phyloP scores from a whole-genome alignment of 1,140 invertebrate species.

The Meteorus sp. region DNA sequence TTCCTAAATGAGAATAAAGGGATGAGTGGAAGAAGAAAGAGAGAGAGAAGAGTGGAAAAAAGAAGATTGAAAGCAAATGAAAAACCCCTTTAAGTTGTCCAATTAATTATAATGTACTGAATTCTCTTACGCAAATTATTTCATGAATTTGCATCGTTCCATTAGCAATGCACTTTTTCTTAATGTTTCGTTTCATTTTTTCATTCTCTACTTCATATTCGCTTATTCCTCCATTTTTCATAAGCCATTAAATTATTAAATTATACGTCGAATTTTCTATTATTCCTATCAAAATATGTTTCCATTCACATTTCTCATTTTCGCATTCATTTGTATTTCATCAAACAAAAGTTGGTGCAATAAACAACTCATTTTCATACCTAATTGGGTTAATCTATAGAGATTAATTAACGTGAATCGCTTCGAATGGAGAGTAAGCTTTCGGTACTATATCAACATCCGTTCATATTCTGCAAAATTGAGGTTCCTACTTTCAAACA shows the following conservation, averaged over 20 bases:
- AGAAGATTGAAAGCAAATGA: neutral
- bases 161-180: neutral
- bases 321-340: slow-evolving; percentile 5
- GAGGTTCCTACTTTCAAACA: neutral
- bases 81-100: slow-evolving; percentile 27
- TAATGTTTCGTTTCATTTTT: too few species aligned
- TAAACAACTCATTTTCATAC: slow-evolving; percentile 41
- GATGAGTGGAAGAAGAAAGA: neutral
- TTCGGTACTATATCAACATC: slow-evolving; percentile 6
- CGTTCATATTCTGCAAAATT: slow-evolving; percentile 20
- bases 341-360: slow-evolving; percentile 23
- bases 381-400: slow-evolving; percentile 48
- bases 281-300: neutral
- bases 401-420: slow-evolving; percentile 43
- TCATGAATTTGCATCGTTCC: slow-evolving; percentile 29
- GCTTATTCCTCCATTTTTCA: too few species aligned
- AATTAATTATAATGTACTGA: slow-evolving; percentile 45
- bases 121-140: slow-evolving; percentile 42
- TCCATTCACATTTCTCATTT: neutral
- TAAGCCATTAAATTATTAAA: slow-evolving; percentile 10
- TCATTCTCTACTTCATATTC: neutral
- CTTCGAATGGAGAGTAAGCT: slow-evolving; percentile 39
- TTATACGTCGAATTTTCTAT: too few species aligned
- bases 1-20: neutral
- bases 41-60: neutral